Evolutionary conservation across 2,797 vertebrate genomes (phyloP).

Genomic region (Sternarchorhynchus goeldii): DNA sequence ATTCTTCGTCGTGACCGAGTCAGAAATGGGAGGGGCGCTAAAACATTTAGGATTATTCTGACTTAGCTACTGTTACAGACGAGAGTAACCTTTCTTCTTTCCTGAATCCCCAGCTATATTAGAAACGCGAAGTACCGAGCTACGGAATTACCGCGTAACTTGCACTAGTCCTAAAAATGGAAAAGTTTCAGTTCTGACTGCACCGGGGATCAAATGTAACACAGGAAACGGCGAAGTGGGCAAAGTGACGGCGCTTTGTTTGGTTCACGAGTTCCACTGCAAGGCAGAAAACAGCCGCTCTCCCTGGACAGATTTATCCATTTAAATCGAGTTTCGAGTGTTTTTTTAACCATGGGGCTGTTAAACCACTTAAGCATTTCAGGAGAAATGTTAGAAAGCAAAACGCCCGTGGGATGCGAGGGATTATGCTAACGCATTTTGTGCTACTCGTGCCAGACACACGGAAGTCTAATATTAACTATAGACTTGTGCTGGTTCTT

Average conservation of each 20-base stretch:
- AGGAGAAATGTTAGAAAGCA: no score
- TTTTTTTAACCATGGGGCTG: no score
- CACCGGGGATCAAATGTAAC: not conserved
- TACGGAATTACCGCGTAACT: no score
- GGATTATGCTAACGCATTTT: no score
- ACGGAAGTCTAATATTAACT: no score
- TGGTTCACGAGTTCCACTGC: not conserved
- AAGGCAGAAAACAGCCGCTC: not conserved
- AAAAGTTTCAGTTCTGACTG: not conserved
- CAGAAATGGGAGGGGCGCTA: not conserved
- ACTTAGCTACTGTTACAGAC: not conserved
- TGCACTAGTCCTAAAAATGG: no score
- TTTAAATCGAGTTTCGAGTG: not conserved
- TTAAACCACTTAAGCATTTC: no score
- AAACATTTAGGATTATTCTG: no score
- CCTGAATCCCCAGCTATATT: not conserved
- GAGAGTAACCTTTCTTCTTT: not conserved
- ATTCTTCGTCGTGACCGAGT: not conserved
- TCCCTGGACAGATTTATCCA: no score
- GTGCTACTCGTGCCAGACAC: no score
- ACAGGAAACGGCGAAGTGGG: not conserved
- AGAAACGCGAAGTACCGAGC: not conserved
- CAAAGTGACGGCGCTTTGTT: not conserved
- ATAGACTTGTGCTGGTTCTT: not conserved
- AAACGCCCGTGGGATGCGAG: no score